phyloP scores from a whole-genome alignment of 1,140 invertebrate genomes.

The Sitobion miscanthi region DNA sequence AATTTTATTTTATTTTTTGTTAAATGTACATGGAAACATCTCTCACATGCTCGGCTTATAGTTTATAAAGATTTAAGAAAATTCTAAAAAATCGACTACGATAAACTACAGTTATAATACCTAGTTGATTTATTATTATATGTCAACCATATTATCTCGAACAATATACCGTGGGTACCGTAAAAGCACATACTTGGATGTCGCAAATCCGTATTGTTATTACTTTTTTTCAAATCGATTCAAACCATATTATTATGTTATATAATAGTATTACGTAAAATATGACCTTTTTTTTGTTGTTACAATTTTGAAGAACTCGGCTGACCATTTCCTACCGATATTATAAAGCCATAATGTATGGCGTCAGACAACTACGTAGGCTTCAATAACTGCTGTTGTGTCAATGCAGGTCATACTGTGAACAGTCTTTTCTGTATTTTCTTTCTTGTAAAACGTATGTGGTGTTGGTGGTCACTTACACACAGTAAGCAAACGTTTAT shows the following conservation, averaged over 20 bases:
- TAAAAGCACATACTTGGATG: background rate
- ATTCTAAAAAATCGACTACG: background rate
- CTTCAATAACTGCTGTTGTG: constrained; percentile 11
- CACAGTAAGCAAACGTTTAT: background rate
- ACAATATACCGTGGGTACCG: background rate
- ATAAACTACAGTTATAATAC: background rate
- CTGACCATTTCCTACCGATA: background rate
- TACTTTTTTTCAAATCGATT: constrained; percentile 2
- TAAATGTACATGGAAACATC: no score
- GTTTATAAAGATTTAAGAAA: no score
- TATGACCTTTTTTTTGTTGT: constrained; percentile 16
- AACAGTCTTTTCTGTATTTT: background rate
- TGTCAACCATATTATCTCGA: background rate
- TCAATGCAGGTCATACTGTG: constrained; percentile 10
- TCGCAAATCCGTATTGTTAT: background rate
- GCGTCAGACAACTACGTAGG: background rate
- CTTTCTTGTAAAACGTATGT: background rate
- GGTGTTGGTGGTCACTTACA: constrained; percentile 16
- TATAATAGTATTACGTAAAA: constrained; percentile 19
- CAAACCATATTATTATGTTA: constrained; percentile 9
- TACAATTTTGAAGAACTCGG: background rate
- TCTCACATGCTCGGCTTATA: no score
- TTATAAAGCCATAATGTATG: constrained; percentile 23
- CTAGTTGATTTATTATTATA: background rate
- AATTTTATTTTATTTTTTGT: no score